Percentiles rank a stretch among this genome's conserved stretches.
phyloP scores from a whole-genome alignment of 2,113 vertebrate species.

The Osmerus mordax region DNA sequence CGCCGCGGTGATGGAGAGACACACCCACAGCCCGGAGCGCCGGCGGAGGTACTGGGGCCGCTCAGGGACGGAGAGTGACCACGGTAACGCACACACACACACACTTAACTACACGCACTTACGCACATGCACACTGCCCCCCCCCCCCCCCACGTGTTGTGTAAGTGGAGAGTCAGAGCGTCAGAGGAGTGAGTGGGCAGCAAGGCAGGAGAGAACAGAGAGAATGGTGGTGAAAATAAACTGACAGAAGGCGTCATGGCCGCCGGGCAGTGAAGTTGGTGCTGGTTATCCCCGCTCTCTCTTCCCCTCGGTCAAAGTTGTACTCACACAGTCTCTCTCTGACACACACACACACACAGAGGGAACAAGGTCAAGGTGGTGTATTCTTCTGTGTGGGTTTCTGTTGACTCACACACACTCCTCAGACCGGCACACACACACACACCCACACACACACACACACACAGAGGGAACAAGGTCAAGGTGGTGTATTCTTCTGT shows the following conservation, averaged over 20 bases:
- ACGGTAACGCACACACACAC: constrained; percentile 74
- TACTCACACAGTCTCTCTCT: not conserved
- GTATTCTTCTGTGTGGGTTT: too few species aligned
- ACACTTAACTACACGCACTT: constrained; percentile 27
- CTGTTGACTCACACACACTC: not conserved
- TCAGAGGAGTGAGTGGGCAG: too few species aligned
- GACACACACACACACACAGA: not conserved
- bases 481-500: too few species aligned
- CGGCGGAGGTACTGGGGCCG: constrained; percentile 95
- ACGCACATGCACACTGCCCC: constrained; percentile 46
- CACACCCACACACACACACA: too few species aligned
- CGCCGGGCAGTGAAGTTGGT: too few species aligned
- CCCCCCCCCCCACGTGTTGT: constrained; percentile 46
- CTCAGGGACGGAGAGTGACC: constrained; percentile 95
- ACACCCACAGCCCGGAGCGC: constrained; percentile 93
- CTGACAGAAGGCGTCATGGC: too few species aligned
- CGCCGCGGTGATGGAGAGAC: constrained; percentile 93
- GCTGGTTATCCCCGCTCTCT: not conserved
- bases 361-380: too few species aligned
- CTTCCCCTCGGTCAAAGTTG: not conserved
- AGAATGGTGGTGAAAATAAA: too few species aligned
- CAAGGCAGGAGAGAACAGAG: not conserved
- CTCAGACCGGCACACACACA: not conserved
- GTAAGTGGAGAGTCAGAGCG: too few species aligned
- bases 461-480: too few species aligned